Evolutionary conservation across 2,113 vertebrate species (phyloP).

Genomic region (Ptilonorhynchus violaceus): DNA sequence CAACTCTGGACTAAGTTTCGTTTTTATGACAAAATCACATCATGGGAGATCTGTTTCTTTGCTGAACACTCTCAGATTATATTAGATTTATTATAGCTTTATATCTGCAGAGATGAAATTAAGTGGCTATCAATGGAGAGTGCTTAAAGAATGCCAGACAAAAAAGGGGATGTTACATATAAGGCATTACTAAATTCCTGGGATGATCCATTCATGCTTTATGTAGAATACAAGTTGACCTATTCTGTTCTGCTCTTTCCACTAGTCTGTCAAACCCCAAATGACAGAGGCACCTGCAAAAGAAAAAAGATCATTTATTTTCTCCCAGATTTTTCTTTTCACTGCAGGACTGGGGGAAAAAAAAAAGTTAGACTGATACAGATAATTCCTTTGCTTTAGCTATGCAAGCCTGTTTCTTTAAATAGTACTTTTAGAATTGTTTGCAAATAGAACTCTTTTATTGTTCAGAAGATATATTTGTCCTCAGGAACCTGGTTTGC

Average conservation of each 20-base stretch:
- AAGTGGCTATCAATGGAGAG: background rate
- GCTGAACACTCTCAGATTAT: background rate
- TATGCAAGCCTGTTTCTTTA: background rate
- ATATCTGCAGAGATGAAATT: background rate
- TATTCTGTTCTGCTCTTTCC: background rate
- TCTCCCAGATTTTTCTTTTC: background rate
- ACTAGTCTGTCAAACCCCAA: background rate
- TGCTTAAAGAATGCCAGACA: background rate
- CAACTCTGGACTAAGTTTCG: background rate
- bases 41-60: background rate
- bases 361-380: too few species aligned
- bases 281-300: background rate
- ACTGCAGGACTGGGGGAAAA: background rate
- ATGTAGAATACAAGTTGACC: background rate
- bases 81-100: background rate
- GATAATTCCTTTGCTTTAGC: background rate
- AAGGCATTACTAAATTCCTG: background rate
- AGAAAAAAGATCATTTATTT: background rate
- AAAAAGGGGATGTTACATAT: background rate
- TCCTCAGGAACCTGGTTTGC: background rate
- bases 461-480: background rate
- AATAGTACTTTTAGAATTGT: background rate
- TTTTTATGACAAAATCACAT: background rate
- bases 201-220: background rate
- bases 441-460: background rate